A percentile compares a stretch with the other conserved stretches of the same genome.
Evolutionary conservation across 1,140 invertebrate genomes (phyloP).

Genomic region (Drosophila kanapiae): DNA sequence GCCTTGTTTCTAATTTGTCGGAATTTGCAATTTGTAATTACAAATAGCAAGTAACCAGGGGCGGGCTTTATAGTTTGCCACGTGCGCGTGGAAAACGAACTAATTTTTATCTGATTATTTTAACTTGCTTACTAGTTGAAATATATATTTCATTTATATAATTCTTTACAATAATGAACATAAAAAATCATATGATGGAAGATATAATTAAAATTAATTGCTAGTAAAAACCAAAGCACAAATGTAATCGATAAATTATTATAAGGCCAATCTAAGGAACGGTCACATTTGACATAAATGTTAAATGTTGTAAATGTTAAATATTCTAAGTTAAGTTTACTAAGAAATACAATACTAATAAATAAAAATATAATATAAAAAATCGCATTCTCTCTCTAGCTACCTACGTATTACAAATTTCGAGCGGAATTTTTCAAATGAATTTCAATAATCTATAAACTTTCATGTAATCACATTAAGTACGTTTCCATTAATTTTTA

Average conservation of each 20-base stretch:
- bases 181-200: neutral
- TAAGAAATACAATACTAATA: neutral
- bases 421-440: neutral
- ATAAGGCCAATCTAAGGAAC: too few relatives aligned
- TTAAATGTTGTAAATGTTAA: too few relatives aligned
- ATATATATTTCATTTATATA: neutral
- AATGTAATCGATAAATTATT: neutral
- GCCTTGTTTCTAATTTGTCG: constrained; percentile 16
- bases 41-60: neutral
- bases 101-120: neutral
- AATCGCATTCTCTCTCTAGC: too few relatives aligned
- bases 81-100: neutral
- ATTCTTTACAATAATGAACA: neutral
- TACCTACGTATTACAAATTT: too few relatives aligned
- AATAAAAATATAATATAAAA: too few relatives aligned
- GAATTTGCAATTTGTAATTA: constrained; percentile 25
- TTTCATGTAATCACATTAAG: neutral
- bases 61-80: neutral
- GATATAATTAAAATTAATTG: neutral
- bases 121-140: neutral
- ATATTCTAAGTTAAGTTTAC: too few relatives aligned
- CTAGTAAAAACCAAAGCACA: neutral
- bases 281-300: too few relatives aligned
- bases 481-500: neutral
- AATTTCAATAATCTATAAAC: neutral